Conservation (phyloP, 2,797 vertebrate genomes). For the Pangasius sanitwongsei region DNA sequence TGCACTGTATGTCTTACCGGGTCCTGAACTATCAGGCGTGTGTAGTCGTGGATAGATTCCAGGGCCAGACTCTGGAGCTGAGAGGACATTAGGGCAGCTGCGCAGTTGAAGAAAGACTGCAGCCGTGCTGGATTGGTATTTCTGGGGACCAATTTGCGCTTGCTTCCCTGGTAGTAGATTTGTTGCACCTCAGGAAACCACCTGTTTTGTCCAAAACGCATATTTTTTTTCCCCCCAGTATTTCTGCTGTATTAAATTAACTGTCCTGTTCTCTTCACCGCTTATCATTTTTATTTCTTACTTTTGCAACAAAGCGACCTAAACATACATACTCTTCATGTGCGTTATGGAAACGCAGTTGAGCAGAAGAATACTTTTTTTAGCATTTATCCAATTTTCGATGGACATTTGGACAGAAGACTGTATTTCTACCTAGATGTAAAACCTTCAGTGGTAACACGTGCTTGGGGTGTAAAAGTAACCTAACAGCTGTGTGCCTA, state of each 20-base stretch:
- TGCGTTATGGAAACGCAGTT: background rate
- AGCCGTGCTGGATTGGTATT: constrained; percentile 69
- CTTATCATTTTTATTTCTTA: background rate
- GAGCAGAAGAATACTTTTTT: background rate
- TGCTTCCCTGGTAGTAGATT: constrained; percentile 79
- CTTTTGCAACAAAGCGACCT: background rate
- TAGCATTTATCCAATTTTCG: background rate
- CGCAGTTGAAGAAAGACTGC: constrained; percentile 82
- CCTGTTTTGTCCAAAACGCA: constrained; percentile 62
- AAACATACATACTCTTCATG: background rate
- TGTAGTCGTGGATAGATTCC: constrained; percentile 83
- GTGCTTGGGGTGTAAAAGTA: background rate
- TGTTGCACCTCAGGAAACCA: constrained; percentile 85
- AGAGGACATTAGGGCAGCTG: constrained; percentile 81
- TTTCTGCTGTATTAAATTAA: background rate
- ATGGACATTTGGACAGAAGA: background rate
- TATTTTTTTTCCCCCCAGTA: background rate
- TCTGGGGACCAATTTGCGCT: constrained; percentile 74
- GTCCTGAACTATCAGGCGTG: constrained; percentile 77
- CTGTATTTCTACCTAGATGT: background rate
- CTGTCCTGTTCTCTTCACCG: background rate
- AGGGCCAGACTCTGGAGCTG: constrained; percentile 83
- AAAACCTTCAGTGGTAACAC: background rate
- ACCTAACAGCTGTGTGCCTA: constrained; percentile 60
- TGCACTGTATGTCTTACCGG: constrained; percentile 67